Conservation (phyloP, 1,140 invertebrate species). For the Leptonema lineaticorne region DNA sequence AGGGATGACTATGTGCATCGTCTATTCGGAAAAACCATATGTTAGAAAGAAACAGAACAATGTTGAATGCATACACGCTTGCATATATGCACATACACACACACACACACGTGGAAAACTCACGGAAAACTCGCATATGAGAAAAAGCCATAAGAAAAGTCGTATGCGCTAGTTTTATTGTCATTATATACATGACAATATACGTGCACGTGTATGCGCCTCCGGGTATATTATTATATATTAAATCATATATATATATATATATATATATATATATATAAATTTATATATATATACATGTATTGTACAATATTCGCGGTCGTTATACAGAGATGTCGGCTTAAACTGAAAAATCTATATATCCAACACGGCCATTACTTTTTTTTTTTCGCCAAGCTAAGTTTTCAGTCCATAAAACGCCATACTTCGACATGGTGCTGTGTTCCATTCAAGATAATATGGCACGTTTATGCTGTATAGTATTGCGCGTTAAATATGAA, state of each 20-base stretch:
- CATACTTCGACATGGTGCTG: too few relatives aligned
- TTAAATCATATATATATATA: slow-evolving; percentile 16
- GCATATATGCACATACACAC: slow-evolving; percentile 17
- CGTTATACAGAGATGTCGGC: slow-evolving; percentile 12
- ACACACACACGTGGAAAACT: neutral
- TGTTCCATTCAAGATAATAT: too few relatives aligned
- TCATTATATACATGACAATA: slow-evolving; percentile 30
- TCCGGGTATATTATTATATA: too few relatives aligned
- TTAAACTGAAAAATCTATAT: slow-evolving; percentile 20
- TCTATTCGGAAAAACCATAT: neutral
- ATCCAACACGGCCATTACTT: neutral
- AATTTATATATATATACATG: slow-evolving; percentile 15
- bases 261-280: slow-evolving; percentile 8
- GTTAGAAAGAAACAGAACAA: neutral
- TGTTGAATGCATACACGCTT: neutral
- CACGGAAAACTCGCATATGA: neutral
- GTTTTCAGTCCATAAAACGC: too few relatives aligned
- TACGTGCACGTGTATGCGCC: slow-evolving; percentile 11
- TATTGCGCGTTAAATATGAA: too few relatives aligned
- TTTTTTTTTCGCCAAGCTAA: slow-evolving; percentile 9
- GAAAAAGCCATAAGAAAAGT: slow-evolving; percentile 39
- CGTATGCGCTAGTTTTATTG: slow-evolving; percentile 38
- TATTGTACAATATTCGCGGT: neutral
- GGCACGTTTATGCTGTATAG: too few relatives aligned
- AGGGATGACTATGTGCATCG: neutral